Percentiles rank a stretch among this genome's conserved stretches.
Evolutionary conservation across 1,140 invertebrate species (phyloP).

Genomic region (Lordiphosa mommai): DNA sequence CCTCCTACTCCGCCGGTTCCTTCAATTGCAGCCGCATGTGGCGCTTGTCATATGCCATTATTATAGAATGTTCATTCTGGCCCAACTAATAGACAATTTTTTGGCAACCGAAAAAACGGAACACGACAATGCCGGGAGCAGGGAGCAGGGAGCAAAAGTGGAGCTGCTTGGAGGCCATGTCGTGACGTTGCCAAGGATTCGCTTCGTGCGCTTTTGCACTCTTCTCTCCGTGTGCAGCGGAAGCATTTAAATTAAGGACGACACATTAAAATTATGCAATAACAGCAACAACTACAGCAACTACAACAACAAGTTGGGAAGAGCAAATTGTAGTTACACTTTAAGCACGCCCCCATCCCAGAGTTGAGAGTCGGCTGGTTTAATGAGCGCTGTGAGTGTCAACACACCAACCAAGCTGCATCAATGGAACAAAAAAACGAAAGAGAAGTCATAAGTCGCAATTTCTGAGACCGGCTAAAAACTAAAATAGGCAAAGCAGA

Average conservation of each 20-base stretch:
- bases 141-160: background rate
- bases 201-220: conserved; percentile 18
- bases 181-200: conserved; percentile 68
- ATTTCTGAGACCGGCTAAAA: conserved; percentile 40
- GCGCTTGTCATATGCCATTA: conserved; percentile 76
- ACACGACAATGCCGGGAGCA: conserved; percentile 31
- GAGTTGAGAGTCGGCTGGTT: conserved; percentile 19
- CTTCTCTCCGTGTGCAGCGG: conserved; percentile 55
- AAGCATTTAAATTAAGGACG: conserved; percentile 77
- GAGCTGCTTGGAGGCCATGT: conserved; percentile 35
- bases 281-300: conserved; percentile 43
- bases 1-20: conserved; percentile 1
- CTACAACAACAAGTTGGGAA: conserved; percentile 1
- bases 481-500: conserved; percentile 65
- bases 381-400: conserved; percentile 72
- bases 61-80: conserved; percentile 67
- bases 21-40: conserved; percentile 70
- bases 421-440: conserved; percentile 12
- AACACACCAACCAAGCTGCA: conserved; percentile 42
- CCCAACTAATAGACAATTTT: conserved; percentile 76
- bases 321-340: conserved; percentile 44
- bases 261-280: conserved; percentile 78
- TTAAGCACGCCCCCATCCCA: conserved; percentile 14
- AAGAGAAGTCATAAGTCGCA: conserved; percentile 68
- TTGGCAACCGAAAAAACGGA: conserved; percentile 59